Base-by-base conservation (phyloP, 2,113 vertebrate genomes). In the Jaculus jaculus region DNA sequence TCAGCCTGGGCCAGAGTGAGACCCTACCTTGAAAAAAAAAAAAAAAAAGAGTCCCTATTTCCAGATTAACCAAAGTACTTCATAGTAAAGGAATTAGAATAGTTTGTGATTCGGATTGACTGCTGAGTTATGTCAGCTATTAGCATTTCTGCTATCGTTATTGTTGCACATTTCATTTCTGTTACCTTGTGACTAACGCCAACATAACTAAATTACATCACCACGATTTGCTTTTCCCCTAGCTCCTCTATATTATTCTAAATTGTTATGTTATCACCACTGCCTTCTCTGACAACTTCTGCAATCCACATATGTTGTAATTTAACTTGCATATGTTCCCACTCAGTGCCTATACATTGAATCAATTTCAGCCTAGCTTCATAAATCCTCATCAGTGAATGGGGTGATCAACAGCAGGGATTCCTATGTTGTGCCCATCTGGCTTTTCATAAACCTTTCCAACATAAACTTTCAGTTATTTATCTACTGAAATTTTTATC, bases 301-400 rank as follows among this genome's bases (percentile, higher is more conserved):
- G 73, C 89, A 94, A 97, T 86, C 75, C 74, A 96, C 90, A 95
- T 92, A 95, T 96, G 94, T 75, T 80, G 23, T 83, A 86, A 84
- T 94, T 96, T 97, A 92, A 81, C 74, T 95, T 95, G 69, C 95
- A 95, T 96, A 95, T 97, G 97, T 90, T 97, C 94, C 93, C 86
- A 94, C 72, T 95, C 83, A 58, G 21, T 94, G 94, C 75, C 93
- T 94, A 90, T 95, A 96, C 93, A 86, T 95, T 92, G 93, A 95
- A 80, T 60, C 77, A 72, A 1, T 96, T 94, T 71, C 79, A 93
- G 69, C 47, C 47, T 58, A 60, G 58, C 66, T 75, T 84, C 72
- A 95, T 96, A 95, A 94, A 96, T 96, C 58, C 88, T 95, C 85
- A 93, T 90, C 90, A 93, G 60, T 79, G 74, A 96, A 88, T 81